Evolutionary conservation across 2,797 vertebrate genomes (phyloP), one percentile per base, ranked within the genome.

Genomic region (Sciurus carolinensis): DNA sequence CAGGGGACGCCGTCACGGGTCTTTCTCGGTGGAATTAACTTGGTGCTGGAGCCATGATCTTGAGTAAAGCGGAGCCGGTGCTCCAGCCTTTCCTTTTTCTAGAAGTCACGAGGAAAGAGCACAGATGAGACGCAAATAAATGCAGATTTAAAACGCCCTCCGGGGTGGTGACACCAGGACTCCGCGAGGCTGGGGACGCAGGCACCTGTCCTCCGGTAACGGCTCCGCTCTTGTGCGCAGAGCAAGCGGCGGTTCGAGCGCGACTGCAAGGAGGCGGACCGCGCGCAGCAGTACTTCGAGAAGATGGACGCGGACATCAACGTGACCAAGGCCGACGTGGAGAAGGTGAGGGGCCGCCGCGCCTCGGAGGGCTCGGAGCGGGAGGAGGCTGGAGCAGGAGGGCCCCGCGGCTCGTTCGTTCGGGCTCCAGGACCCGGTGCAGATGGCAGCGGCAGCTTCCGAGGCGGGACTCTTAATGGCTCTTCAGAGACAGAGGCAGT

Each of bases 251-350:
- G 98, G 2, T 99, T 99, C 85, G 99, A 99, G 97, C 98, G 99
- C 3, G 99, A 99, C 9, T 99, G 99, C 96, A 99, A 99, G 97
- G 99, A 99, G 96, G 99, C 99, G 0, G 99, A 99, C 85, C 97
- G 99, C 95, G 99, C 99, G 0, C 99, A 99, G 98, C 99, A 99
- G 94, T 99, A 99, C 98, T 99, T 99, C 69, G 99, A 99, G 98
- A 99, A 98, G 96, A 99, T 99, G 99, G 99, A 99, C 7, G 99
- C 99, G 17, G 99, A 99, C 98, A 99, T 99, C 96, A 99, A 99
- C 0, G 99, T 99, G 97, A 99, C 99, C 30, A 99, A 99, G 97
- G 99, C 99, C 9, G 99, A 99, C 18, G 99, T 99, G 76, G 99
- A 99, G 91, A 99, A 99, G 99, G 99, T 99, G 92, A 95, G 98